Evolutionary conservation across 2,888 invertebrate genomes (phyloP).

Genomic region (Blastobasis adustella): DNA sequence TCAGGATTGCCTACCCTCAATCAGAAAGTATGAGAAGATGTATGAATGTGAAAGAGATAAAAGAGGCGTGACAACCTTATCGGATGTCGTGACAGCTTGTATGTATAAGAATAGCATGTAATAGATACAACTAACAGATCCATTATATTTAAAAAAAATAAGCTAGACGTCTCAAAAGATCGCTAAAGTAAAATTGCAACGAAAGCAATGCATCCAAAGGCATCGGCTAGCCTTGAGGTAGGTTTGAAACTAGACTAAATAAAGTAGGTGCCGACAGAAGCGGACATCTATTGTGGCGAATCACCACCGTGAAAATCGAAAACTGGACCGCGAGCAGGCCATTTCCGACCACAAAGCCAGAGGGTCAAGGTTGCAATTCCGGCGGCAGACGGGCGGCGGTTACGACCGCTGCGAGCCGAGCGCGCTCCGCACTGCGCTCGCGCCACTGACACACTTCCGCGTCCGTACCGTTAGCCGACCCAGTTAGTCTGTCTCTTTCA

Average conservation of each 20-base stretch:
- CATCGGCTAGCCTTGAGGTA: constrained; percentile 59
- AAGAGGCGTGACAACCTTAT: no score
- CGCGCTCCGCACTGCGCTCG: constrained; percentile 33
- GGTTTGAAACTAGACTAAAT: constrained; percentile 54
- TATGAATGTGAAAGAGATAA: no score
- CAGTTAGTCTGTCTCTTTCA: constrained; percentile 66
- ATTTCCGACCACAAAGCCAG: constrained; percentile 36
- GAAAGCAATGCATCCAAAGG: constrained; percentile 5
- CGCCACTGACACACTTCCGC: constrained; percentile 74
- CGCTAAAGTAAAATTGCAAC: constrained; percentile 2
- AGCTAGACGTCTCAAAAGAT: no score
- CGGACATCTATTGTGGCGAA: constrained; percentile 64
- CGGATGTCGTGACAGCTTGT: no score
- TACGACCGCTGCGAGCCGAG: constrained; percentile 43
- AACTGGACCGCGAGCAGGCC: constrained; percentile 36
- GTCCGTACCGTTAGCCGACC: constrained; percentile 70
- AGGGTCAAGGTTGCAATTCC: constrained; percentile 60
- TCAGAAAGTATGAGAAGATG: no score
- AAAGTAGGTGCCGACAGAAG: constrained; percentile 52
- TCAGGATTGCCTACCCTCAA: no score
- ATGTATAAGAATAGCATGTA: no score
- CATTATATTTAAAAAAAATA: no score
- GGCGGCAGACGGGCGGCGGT: constrained; percentile 27
- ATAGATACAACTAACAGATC: no score
- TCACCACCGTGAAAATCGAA: constrained; percentile 72